Conservation (phyloP, 2,113 vertebrate genomes). For the Micronycteris hirsuta region DNA sequence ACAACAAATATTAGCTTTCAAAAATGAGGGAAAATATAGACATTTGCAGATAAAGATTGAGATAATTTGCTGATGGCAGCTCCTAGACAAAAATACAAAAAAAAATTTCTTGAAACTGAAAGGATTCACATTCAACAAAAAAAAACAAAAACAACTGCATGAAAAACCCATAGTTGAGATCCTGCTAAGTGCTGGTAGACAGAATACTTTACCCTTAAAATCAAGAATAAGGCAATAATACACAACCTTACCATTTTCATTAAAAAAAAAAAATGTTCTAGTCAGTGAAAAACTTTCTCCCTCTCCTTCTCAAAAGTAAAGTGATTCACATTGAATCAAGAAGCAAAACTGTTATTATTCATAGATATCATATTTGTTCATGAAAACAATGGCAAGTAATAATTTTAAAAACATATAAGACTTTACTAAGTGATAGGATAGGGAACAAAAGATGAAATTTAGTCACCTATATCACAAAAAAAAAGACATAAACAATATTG, state of each 20-base stretch:
- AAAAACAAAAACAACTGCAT: neutral
- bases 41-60: neutral
- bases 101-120: neutral
- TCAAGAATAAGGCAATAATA: neutral
- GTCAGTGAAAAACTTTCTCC: neutral
- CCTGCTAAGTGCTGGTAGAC: neutral
- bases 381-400: neutral
- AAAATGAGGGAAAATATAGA: neutral
- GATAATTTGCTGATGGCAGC: neutral
- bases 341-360: neutral
- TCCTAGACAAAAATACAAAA: neutral
- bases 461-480: neutral
- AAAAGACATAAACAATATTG: neutral
- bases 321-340: neutral
- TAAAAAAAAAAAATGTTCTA: neutral
- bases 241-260: neutral
- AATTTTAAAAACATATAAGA: neutral
- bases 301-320: neutral
- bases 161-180: neutral
- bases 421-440: neutral
- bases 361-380: neutral
- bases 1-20: neutral
- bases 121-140: neutral
- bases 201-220: neutral
- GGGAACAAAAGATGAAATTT: neutral